phyloP scores from a whole-genome alignment of 2,888 invertebrate genomes.

The Nemapogon koenigi region DNA sequence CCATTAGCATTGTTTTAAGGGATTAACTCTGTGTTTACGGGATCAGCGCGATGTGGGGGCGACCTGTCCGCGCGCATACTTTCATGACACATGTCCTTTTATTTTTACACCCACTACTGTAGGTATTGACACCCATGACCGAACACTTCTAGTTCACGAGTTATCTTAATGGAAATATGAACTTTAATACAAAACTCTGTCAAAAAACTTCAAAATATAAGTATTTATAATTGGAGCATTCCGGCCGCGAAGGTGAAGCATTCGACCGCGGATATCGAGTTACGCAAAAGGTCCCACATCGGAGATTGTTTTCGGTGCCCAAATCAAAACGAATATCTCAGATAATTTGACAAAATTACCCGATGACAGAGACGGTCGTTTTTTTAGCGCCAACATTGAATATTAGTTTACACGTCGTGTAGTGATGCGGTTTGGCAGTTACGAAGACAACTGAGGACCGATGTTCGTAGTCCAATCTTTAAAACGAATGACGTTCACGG shows the following conservation, averaged over 20 bases:
- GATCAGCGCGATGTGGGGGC: slow-evolving; percentile 28
- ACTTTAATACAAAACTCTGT: no score
- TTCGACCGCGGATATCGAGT: slow-evolving; percentile 37
- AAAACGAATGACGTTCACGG: not conserved
- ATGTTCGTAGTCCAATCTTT: not conserved
- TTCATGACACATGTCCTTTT: slow-evolving; percentile 54
- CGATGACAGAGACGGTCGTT: slow-evolving; percentile 33
- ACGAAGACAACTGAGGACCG: not conserved
- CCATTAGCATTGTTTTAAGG: slow-evolving; percentile 65
- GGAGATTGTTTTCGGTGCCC: slow-evolving; percentile 45
- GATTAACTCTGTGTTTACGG: slow-evolving; percentile 54
- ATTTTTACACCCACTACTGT: slow-evolving; percentile 21
- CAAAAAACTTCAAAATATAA: no score
- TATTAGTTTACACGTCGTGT: slow-evolving; percentile 44
- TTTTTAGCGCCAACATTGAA: slow-evolving; percentile 17
- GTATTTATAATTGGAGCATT: slow-evolving; percentile 29
- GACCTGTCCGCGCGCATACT: slow-evolving; percentile 50
- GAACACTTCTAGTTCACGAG: no score
- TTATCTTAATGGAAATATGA: no score
- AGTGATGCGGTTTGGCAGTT: slow-evolving; percentile 1
- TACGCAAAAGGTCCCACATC: slow-evolving; percentile 50
- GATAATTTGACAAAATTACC: slow-evolving; percentile 49
- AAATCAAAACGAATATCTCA: slow-evolving; percentile 50
- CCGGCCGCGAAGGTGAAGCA: slow-evolving; percentile 31
- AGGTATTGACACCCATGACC: no score